Percentiles rank a stretch among this genome's conserved stretches.
Conservation (phyloP, 2,797 vertebrate genomes). For the Poeciliopsis infans region DNA sequence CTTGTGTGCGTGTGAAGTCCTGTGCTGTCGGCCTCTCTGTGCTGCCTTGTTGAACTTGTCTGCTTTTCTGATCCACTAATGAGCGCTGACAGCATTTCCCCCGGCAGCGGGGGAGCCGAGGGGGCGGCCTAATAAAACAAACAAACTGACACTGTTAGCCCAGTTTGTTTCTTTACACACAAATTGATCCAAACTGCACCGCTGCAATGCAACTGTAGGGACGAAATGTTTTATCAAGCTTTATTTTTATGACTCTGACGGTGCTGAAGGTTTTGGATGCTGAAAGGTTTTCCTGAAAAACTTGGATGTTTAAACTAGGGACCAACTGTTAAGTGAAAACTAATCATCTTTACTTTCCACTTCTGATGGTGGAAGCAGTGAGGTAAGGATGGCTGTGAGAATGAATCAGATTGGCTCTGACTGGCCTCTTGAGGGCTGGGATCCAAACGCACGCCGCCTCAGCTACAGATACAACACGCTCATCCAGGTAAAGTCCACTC, state of each 20-base stretch:
- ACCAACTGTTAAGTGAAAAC: neutral
- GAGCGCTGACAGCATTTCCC: conserved; percentile 72
- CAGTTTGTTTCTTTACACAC: conserved; percentile 21
- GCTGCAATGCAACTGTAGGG: conserved; percentile 5
- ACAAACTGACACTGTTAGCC: neutral
- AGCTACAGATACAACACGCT: conserved; percentile 57
- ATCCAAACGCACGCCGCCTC: conserved; percentile 20
- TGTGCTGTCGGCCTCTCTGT: conserved; percentile 17
- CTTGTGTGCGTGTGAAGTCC: neutral
- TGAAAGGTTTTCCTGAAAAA: neutral
- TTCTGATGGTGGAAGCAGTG: neutral
- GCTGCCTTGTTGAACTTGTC: conserved; percentile 74
- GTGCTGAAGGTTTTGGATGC: neutral
- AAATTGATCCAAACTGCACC: conserved; percentile 21
- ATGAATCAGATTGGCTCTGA: conserved; percentile 29
- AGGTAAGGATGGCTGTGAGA: conserved; percentile 32
- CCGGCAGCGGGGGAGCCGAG: conserved; percentile 33
- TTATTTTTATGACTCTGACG: neutral
- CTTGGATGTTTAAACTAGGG: neutral
- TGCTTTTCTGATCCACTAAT: conserved; percentile 81
- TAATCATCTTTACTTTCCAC: neutral
- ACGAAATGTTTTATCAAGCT: neutral
- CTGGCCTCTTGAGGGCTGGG: conserved; percentile 40
- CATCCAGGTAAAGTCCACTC: conserved; percentile 60
- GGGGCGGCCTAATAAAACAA: conserved; percentile 45